Evolutionary conservation across 2,797 vertebrate genomes (phyloP).

Genomic region (Mus spretus): DNA sequence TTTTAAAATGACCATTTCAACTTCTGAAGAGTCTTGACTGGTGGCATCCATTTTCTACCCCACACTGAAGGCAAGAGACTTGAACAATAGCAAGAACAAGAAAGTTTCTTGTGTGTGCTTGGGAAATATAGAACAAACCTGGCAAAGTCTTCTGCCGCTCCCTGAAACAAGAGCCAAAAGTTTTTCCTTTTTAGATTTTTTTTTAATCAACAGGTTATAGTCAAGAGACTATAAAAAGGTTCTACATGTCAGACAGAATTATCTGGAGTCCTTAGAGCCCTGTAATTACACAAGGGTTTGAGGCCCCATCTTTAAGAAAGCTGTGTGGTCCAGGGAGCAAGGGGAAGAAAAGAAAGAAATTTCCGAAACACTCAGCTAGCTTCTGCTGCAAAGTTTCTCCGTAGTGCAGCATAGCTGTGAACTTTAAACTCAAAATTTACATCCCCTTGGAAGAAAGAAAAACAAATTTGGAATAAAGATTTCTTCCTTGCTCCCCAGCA

Average conservation of each 20-base stretch:
- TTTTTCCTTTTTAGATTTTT: not conserved
- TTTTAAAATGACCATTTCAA: not conserved
- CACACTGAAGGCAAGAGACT: not conserved
- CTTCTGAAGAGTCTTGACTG: not conserved
- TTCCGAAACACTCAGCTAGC: conserved; percentile 51
- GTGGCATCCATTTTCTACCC: not conserved
- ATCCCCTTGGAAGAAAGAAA: conserved; percentile 50
- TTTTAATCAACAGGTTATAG: not conserved
- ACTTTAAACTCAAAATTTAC: conserved; percentile 66
- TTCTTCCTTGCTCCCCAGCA: not conserved
- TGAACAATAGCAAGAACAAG: conserved; percentile 56
- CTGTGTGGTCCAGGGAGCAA: not conserved
- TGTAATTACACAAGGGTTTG: conserved; percentile 43
- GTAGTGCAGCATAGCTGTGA: not conserved
- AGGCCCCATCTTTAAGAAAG: not conserved
- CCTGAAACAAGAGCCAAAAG: conserved; percentile 60
- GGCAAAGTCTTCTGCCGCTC: conserved; percentile 64
- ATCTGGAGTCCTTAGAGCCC: conserved; percentile 11
- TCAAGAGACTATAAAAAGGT: conserved; percentile 27
- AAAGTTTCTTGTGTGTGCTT: conserved; percentile 9
- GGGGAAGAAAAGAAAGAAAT: not conserved
- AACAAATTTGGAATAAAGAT: not conserved
- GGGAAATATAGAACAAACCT: conserved; percentile 56
- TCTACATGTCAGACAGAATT: conserved; percentile 63
- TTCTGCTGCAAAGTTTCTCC: conserved; percentile 33